Conservation (phyloP, 2,888 invertebrate species). For the Norana najaformis region DNA sequence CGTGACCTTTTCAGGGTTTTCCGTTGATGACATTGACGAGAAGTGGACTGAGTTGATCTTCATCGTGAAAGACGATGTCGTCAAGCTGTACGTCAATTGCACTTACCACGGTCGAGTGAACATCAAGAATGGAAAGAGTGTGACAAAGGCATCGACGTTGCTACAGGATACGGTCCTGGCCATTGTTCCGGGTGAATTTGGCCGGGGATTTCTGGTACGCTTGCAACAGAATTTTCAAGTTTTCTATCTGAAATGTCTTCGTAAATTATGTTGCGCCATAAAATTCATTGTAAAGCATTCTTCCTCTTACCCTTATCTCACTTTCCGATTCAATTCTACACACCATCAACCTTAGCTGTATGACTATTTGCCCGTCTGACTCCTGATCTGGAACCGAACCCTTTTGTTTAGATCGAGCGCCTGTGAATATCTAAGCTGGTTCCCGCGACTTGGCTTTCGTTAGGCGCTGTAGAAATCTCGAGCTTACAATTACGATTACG, state of each 20-base stretch:
- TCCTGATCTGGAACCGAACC: too few species aligned
- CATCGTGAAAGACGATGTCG: not conserved
- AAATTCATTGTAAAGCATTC: not conserved
- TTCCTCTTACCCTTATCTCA: too few species aligned
- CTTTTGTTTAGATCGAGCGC: too few species aligned
- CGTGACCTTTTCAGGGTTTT: constrained; percentile 9
- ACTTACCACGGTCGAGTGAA: not conserved
- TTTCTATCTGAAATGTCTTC: not conserved
- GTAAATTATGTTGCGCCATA: not conserved
- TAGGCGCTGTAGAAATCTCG: too few species aligned
- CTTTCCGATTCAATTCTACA: too few species aligned
- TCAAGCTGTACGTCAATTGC: not conserved
- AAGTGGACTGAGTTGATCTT: not conserved
- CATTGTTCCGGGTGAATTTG: constrained; percentile 1
- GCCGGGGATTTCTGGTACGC: not conserved
- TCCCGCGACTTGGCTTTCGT: too few species aligned
- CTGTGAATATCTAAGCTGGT: too few species aligned
- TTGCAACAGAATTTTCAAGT: too few species aligned
- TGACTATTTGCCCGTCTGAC: too few species aligned
- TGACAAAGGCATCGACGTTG: not conserved
- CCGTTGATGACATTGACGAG: not conserved
- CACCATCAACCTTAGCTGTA: too few species aligned
- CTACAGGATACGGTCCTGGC: not conserved
- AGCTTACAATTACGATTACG: too few species aligned
- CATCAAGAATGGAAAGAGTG: not conserved